These are phyloP conservation scores for Chloebia gouldiae DNA, from an alignment of 2,113 vertebrate species.

Conservation along the genomic window DNA sequence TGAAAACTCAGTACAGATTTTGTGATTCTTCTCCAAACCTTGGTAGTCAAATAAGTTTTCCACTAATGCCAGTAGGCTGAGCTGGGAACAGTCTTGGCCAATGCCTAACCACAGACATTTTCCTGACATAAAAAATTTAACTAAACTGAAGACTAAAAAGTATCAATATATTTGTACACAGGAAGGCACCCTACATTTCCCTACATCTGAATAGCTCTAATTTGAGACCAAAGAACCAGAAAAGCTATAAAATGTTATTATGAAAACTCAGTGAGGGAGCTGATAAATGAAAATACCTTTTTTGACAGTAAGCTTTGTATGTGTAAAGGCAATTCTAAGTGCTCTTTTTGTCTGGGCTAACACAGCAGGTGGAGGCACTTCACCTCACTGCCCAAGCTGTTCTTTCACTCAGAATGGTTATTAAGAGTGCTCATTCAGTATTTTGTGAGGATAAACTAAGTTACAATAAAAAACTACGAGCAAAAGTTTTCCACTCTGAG, in stretches of 20 bases:
- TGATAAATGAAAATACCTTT: neutral
- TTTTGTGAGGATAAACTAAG: neutral
- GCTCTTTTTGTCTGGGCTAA: neutral
- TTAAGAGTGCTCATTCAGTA: neutral
- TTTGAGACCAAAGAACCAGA: neutral
- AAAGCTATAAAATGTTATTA: neutral
- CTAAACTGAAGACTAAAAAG: neutral
- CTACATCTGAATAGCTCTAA: neutral
- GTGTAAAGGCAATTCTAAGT: neutral
- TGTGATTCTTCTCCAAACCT: neutral
- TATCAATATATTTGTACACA: neutral
- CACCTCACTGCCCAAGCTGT: neutral
- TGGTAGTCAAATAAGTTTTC: neutral
- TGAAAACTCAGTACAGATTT: neutral
- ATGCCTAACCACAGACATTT: neutral
- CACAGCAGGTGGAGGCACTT: neutral
- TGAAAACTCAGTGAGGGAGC: neutral
- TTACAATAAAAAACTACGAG: neutral
- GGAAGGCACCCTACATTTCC: neutral
- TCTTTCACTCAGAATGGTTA: neutral
- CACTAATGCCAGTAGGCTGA: neutral
- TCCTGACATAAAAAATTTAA: neutral
- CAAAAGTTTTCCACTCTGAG: neutral
- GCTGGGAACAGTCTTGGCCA: neutral
- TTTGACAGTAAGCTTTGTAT: neutral